Evolutionary conservation across 2,113 vertebrate genomes (phyloP).

Genomic region (Cyanoderma ruficeps): DNA sequence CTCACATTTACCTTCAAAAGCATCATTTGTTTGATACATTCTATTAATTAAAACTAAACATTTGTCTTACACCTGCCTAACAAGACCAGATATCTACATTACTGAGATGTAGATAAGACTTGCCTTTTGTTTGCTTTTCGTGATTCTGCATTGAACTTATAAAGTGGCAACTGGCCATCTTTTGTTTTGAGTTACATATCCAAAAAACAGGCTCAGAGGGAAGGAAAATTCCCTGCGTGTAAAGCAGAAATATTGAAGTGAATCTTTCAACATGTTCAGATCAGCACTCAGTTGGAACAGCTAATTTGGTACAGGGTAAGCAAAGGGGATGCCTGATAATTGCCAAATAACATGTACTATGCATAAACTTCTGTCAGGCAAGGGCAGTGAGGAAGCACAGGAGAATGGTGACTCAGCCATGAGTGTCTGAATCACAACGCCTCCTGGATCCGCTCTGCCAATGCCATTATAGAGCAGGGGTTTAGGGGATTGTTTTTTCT

Average conservation of each 20-base stretch:
- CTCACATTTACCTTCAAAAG: not conserved
- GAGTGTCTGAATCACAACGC: not conserved
- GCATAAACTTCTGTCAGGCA: not conserved
- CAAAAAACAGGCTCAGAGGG: not conserved
- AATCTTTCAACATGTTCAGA: not conserved
- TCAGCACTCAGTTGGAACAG: not conserved
- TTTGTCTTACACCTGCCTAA: not conserved
- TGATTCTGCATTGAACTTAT: not conserved
- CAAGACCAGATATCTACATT: not conserved
- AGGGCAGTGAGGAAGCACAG: not conserved
- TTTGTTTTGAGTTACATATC: not conserved
- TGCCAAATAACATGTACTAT: not conserved
- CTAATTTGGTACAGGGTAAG: not conserved
- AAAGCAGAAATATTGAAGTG: not conserved
- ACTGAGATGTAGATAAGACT: not conserved
- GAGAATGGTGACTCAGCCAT: slow-evolving; percentile 12
- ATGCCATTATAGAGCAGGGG: not conserved
- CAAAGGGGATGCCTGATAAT: not conserved
- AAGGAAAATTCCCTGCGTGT: not conserved
- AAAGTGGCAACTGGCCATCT: not conserved
- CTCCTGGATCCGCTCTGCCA: not conserved
- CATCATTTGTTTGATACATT: not conserved
- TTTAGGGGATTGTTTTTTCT: not conserved
- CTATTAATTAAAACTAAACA: not conserved
- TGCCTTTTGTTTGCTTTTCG: not conserved